Base-by-base conservation (phyloP, 2,113 vertebrate genomes). In the Ascaphus truei region DNA sequence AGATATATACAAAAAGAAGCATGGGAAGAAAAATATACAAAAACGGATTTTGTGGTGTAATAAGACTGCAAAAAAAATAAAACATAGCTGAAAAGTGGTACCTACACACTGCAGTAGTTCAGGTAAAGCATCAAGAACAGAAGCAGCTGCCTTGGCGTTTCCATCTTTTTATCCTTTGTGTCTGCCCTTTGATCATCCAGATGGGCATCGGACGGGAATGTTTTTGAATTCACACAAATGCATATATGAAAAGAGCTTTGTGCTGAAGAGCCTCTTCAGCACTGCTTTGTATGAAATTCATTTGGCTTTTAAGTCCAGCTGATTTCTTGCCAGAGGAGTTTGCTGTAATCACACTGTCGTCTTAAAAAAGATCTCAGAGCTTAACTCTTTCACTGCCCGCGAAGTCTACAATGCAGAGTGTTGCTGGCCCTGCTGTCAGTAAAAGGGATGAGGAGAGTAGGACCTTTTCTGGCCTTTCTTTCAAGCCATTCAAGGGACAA, bases 231-330 rank as follows among this genome's bases (percentile, higher is more conserved):
- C 23, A 41, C 13, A 43, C n/a, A 62, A 34, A 45, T 48, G n/a
- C 23, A 52, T n/a, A 58, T 39, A 58, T 58, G 9, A 37, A 22
- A 50, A 22, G 30, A 29, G 30, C 3, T 15, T 10, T 48, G 55
- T n/a, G 18, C 34, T 50, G 30, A 59, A 60, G 50, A 37, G 29
- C 3, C 26, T 56, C n/a, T 61, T 47, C 33, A 29, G 26, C 13
- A 23, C 52, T 37, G 45, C n/a, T 16, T 18, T 60, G 33, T 51
- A 59, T 27, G 16, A 50, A 59, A 47, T 48, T 43, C 26, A 34
- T 47, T 58, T 68, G 30, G 27, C 20, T 68, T 57, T n/a, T 37
- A 43, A 45, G 50, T 43, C 16, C 50, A 65, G 29, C 37, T 56
- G 51, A 67, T 45, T 55, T 56, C 13, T 33, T 13, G 34, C 11